A percentile compares a stretch with the other conserved stretches of the same genome.
phyloP scores from a whole-genome alignment of 2,113 vertebrate species.

The Apus apus region DNA sequence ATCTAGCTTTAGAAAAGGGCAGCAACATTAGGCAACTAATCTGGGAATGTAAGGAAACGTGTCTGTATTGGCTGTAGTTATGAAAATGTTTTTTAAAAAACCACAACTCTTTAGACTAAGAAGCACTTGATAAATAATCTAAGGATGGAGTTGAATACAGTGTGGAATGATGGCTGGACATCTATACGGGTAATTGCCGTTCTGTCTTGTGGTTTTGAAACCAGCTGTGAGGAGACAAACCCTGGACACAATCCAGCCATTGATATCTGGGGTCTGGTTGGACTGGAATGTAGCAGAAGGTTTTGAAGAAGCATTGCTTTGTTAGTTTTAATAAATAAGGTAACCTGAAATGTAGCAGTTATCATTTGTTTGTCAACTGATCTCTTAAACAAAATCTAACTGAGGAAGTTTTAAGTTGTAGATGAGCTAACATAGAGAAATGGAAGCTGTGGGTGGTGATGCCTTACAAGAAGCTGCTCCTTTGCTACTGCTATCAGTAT shows the following conservation, averaged over 20 bases:
- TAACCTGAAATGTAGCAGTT: neutral
- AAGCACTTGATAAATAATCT: neutral
- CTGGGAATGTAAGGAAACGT: neutral
- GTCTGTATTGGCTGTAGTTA: neutral
- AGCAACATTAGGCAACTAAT: slow-evolving; percentile 12
- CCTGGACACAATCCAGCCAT: neutral
- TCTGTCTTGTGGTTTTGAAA: neutral
- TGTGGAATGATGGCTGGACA: neutral
- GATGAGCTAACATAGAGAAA: neutral
- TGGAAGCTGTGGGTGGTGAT: neutral
- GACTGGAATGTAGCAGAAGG: neutral
- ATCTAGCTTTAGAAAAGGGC: slow-evolving; percentile 31
- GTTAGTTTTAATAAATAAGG: neutral
- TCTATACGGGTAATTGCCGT: neutral
- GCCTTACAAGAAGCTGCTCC: neutral
- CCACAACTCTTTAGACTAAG: neutral
- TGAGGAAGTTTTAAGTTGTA: neutral
- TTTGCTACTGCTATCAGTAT: neutral
- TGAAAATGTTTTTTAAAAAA: neutral
- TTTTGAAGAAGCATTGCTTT: neutral
- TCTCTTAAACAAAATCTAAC: neutral
- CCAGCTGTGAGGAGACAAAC: neutral
- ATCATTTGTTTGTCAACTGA: neutral
- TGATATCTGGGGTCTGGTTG: neutral
- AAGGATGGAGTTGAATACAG: neutral